Percentiles rank a stretch among this genome's conserved stretches.
Conservation (phyloP, 2,888 invertebrate genomes). For the Agrenia bidenticulata region DNA sequence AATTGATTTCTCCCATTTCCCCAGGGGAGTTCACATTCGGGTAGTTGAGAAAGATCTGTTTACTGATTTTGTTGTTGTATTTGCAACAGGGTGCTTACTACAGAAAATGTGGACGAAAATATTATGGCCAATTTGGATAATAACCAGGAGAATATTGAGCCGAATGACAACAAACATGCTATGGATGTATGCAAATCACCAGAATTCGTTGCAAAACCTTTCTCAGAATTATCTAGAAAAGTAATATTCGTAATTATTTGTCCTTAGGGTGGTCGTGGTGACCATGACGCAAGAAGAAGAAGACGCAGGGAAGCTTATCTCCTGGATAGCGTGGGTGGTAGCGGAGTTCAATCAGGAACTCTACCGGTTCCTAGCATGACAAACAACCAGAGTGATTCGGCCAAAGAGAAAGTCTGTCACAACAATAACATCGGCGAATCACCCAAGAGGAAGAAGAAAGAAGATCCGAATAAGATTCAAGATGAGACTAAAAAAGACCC, state of each 20-base stretch:
- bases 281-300: constrained; percentile 62
- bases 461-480: constrained; percentile 26
- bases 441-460: constrained; percentile 37
- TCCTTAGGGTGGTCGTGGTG: constrained; percentile 61
- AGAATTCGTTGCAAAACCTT: neutral
- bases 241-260: neutral
- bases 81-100: constrained; percentile 42
- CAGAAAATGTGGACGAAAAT: constrained; percentile 54
- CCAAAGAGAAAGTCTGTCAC: constrained; percentile 50
- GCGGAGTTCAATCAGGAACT: constrained; percentile 51
- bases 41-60: no score
- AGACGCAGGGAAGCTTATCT: constrained; percentile 60
- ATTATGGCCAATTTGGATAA: constrained; percentile 59
- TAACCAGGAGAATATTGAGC: constrained; percentile 70
- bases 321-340: constrained; percentile 52
- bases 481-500: constrained; percentile 42
- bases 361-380: constrained; percentile 56
- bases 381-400: constrained; percentile 56
- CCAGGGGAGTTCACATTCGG: no score
- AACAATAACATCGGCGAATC: constrained; percentile 51
- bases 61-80: neutral
- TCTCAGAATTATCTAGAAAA: neutral
- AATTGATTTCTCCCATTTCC: neutral
- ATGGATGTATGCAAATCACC: constrained; percentile 34
- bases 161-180: constrained; percentile 62